A percentile compares a stretch with the other conserved stretches of the same genome.
Conservation (phyloP, 1,140 invertebrate genomes). For the Drosophila dunni region DNA sequence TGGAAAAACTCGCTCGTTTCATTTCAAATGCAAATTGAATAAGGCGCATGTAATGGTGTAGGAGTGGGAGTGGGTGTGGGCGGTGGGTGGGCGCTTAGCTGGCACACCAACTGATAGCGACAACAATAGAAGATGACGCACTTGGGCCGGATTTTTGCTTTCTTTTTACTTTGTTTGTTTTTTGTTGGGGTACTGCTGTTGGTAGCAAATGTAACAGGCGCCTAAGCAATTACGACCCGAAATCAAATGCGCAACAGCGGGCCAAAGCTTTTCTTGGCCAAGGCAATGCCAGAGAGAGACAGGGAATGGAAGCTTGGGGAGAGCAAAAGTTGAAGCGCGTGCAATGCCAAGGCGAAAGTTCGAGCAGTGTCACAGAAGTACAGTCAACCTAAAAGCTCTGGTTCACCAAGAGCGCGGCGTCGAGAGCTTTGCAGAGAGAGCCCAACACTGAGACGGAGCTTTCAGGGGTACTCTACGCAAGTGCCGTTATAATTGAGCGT, state of each 20-base stretch:
- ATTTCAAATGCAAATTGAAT: constrained; percentile 75
- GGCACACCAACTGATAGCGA: constrained; percentile 21
- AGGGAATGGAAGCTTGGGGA: constrained; percentile 19
- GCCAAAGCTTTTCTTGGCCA: constrained; percentile 36
- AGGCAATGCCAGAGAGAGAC: constrained; percentile 37
- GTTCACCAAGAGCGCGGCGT: constrained; percentile 13
- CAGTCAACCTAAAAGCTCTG: constrained; percentile 71
- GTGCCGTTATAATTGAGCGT: constrained; percentile 57
- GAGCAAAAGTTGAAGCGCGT: constrained; percentile 73
- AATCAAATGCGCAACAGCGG: constrained; percentile 75
- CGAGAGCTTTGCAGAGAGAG: constrained; percentile 30
- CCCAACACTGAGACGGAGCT: constrained; percentile 25
- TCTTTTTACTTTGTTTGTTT: background rate
- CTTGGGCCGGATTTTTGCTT: constrained; percentile 15
- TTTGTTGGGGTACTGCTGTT: background rate
- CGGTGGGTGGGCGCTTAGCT: background rate
- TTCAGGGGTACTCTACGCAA: constrained; percentile 34
- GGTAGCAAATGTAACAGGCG: constrained; percentile 21
- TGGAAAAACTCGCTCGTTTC: constrained; percentile 42
- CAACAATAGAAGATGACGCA: constrained; percentile 66
- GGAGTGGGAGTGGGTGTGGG: background rate
- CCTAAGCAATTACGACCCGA: constrained; percentile 12
- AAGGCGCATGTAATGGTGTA: constrained; percentile 1
- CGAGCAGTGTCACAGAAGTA: constrained; percentile 69
- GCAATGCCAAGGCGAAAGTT: constrained; percentile 80